Evolutionary conservation across 2,797 vertebrate genomes (phyloP), one percentile per base, ranked within the genome.

Genomic region (Delichon dasypus): DNA sequence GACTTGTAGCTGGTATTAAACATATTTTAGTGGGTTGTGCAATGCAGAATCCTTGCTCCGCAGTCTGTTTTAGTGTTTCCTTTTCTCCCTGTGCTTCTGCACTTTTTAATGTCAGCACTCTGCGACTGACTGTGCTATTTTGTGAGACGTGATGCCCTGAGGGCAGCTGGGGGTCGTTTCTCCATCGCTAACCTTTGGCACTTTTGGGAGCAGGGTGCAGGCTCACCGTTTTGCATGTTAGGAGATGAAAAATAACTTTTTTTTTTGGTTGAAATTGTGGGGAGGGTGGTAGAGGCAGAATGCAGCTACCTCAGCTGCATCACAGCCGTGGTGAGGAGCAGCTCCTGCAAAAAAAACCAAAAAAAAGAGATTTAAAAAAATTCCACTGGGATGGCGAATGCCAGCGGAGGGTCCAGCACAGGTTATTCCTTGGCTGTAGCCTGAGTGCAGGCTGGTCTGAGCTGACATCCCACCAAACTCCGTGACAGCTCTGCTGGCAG

Each of bases 41-140:
- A 86, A 90, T 94, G 93, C 91, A 88, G 89, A 92, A 70, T 91
- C 78, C 34, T 78, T 65, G 91, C 92, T 92, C 91, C 90, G 95
- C 91, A 90, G 82, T 92, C 72, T 58, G 54, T 34, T 85, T 70
- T 68, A 87, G 79, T 45, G 89, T 66, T 92, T 67, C 82, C 54
- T 88, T 71, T 60, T 72, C 88, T 94, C 51, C 29, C 54, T 10
- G 32, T 50, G 75, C 75, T 87, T 91, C 82, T 73, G 68, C 60
- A 70, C 68, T 88, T 89, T 57, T 73, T 64, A 73, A 67, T 20
- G 79, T 78, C 89, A 84, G 85, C 85, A 62, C 48, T 64, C 68
- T 66, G n/a, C 47, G 45, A 71, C 77, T 72, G 74, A 32, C 91
- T 61, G 62, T 54, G 58, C 85, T 88, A 7, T 72, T 94, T 55